Conservation (phyloP, 2,888 invertebrate species). For the Podotricha telesiphe region DNA sequence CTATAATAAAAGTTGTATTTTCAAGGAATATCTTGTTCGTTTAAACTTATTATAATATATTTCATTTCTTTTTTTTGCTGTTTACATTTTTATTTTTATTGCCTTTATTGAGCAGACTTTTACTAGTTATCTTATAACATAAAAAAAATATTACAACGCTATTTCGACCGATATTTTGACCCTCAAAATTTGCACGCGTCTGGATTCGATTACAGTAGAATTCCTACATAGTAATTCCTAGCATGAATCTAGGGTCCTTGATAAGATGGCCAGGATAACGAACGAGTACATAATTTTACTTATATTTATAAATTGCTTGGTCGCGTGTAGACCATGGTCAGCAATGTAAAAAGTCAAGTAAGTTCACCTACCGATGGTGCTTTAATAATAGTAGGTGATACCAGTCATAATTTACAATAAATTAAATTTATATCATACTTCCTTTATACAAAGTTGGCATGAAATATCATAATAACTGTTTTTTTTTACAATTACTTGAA, state of each 20-base stretch:
- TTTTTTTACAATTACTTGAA: neutral
- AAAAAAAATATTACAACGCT: too few relatives aligned
- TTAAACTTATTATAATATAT: neutral
- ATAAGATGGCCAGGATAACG: too few relatives aligned
- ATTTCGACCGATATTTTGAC: too few relatives aligned
- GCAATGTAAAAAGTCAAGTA: slow-evolving; percentile 12
- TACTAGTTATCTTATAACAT: too few relatives aligned
- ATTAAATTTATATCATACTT: slow-evolving; percentile 20
- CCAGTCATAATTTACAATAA: slow-evolving; percentile 27
- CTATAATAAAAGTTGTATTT: neutral
- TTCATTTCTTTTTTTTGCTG: neutral
- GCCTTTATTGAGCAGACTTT: too few relatives aligned
- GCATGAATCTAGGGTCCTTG: too few relatives aligned
- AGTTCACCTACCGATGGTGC: slow-evolving; percentile 17
- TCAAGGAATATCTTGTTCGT: neutral
- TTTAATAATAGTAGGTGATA: slow-evolving; percentile 24
- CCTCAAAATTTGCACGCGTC: too few relatives aligned
- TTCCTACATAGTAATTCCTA: too few relatives aligned
- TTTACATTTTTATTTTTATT: too few relatives aligned
- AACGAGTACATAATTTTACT: too few relatives aligned
- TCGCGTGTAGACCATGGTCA: neutral
- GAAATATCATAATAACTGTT: neutral
- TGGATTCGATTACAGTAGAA: too few relatives aligned
- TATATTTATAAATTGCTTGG: neutral
- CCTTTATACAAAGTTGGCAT: neutral